Percentiles rank a stretch among this genome's conserved stretches.
Evolutionary conservation across 2,797 vertebrate genomes (phyloP).

Genomic region (Epinephelus coioides): DNA sequence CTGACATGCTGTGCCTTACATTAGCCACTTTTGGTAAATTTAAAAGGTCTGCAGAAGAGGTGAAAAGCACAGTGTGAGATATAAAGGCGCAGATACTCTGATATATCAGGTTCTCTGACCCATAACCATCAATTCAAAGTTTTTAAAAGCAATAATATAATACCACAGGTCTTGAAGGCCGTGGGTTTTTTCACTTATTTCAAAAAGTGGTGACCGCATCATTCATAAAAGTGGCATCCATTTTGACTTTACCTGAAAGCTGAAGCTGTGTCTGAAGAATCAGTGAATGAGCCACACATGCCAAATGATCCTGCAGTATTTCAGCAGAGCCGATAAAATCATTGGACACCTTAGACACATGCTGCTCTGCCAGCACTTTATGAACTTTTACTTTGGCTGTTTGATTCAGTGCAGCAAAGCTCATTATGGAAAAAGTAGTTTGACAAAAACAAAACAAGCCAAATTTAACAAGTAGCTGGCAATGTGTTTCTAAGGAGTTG

Average conservation of each 20-base stretch:
- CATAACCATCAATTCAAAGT: constrained; percentile 31
- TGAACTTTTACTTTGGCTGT: background rate
- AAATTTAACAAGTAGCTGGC: too few species aligned
- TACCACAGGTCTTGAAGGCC: background rate
- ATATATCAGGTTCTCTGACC: constrained; percentile 23
- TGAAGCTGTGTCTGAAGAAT: background rate
- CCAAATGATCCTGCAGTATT: background rate
- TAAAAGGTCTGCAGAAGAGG: constrained; percentile 26
- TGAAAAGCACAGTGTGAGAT: background rate
- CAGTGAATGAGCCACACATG: background rate
- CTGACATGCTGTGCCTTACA: background rate
- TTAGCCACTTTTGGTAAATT: background rate
- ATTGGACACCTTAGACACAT: background rate
- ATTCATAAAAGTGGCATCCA: background rate
- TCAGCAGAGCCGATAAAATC: background rate
- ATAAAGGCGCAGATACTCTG: constrained; percentile 27
- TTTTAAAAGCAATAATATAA: constrained; percentile 24
- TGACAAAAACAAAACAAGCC: background rate
- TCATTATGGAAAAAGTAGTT: background rate
- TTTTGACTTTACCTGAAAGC: constrained; percentile 20
- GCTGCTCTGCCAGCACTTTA: background rate
- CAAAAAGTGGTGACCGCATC: constrained; percentile 4
- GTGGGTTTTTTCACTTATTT: constrained; percentile 17
- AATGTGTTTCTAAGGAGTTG: too few species aligned
- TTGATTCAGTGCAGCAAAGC: background rate